These are phyloP conservation scores for Parnassius smintheus DNA, from an alignment of 2,888 invertebrate species.

Conservation along the genomic window DNA sequence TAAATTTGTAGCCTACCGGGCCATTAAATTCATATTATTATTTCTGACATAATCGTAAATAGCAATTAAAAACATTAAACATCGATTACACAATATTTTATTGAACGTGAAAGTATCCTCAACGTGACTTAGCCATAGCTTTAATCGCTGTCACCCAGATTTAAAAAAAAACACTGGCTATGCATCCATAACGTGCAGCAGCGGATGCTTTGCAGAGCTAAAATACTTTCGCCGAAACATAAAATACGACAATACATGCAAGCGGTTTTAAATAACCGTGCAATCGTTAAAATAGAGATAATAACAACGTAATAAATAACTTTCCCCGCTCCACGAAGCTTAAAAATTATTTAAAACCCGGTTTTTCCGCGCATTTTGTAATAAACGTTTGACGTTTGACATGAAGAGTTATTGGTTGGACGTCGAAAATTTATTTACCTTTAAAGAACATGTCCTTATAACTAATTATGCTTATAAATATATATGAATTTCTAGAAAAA, in stretches of 20 bases:
- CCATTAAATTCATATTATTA: constrained; percentile 2
- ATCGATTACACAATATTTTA: constrained; percentile 9
- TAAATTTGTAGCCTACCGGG: not conserved
- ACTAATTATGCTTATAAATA: too few species aligned
- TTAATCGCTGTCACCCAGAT: constrained; percentile 6
- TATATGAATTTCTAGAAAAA: too few species aligned
- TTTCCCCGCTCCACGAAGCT: constrained; percentile 14
- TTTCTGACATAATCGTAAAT: constrained; percentile 2
- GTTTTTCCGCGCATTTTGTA: not conserved
- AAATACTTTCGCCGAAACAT: constrained; percentile 27
- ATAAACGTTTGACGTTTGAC: not conserved
- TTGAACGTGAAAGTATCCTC: constrained; percentile 6
- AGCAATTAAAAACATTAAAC: constrained; percentile 5
- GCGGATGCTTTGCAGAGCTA: constrained; percentile 10
- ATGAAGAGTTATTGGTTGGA: too few species aligned
- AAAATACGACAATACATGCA: constrained; percentile 20
- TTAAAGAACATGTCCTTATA: too few species aligned
- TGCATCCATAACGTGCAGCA: constrained; percentile 3
- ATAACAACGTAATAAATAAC: constrained; percentile 26
- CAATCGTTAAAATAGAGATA: constrained; percentile 26
- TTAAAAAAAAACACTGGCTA: constrained; percentile 14
- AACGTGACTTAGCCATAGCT: not conserved
- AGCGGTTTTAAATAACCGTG: constrained; percentile 23
- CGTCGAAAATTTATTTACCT: too few species aligned
- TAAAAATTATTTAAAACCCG: not conserved